Conservation (phyloP, 2,888 invertebrate genomes). For the Pycnomerus fuliginosus region DNA sequence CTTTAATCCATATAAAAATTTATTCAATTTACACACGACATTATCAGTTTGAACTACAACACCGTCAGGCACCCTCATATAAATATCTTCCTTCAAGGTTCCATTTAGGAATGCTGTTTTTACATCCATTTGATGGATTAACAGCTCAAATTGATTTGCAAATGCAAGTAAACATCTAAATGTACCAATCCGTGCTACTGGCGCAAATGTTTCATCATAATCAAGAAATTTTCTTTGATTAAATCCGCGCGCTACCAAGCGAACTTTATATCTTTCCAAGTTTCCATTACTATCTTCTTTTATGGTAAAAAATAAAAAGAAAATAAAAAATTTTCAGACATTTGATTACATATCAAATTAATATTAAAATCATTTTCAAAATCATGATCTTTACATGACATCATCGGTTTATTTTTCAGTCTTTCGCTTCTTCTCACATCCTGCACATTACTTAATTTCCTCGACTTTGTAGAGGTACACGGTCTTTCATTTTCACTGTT, state of each 20-base stretch:
- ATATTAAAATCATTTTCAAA: not conserved
- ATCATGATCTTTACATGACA: conserved; percentile 2
- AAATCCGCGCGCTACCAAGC: conserved; percentile 6
- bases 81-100: conserved; percentile 11
- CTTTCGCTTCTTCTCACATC: conserved; percentile 6
- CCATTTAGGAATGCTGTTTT: conserved; percentile 19
- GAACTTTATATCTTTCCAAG: not conserved
- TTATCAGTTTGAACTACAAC: conserved; percentile 1
- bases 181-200: conserved; percentile 12
- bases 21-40: conserved; percentile 13
- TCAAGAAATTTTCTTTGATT: conserved; percentile 6
- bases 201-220: conserved; percentile 15
- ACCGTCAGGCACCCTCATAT: conserved; percentile 14
- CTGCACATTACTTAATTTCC: not conserved
- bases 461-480: not conserved
- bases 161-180: conserved; percentile 11
- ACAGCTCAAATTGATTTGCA: conserved; percentile 5
- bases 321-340: not conserved
- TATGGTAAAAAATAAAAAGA: conserved; percentile 7
- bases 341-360: not conserved
- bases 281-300: conserved; percentile 8
- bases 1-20: conserved; percentile 20
- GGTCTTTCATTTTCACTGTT: not conserved
- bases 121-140: conserved; percentile 13
- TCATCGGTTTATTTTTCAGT: not conserved